Base-by-base conservation (phyloP, 2,113 vertebrate species). In the Baryphthengus martii region DNA sequence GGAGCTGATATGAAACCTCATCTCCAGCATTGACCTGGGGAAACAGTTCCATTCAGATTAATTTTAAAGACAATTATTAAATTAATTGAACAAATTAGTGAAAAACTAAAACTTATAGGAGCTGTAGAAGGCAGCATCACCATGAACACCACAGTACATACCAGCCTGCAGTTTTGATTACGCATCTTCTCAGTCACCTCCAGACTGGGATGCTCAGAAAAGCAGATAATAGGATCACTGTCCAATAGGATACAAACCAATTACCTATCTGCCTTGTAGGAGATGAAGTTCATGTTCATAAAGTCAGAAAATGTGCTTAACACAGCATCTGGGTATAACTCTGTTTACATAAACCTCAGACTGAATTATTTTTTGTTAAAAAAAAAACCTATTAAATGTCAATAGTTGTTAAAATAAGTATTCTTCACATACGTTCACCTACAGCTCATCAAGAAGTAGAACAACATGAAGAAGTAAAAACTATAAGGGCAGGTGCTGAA, bases 1-100 rank as follows among this genome's bases (percentile, higher is more conserved):
- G 6, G n/a, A 94, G 68, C 10, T 0, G 0, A 9, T 9, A 44
- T 0, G 2, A n/a, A 84, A 31, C 31, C 12, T 33, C 6, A 73
- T 23, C 26, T 55, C 67, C 44, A 56, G 53, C 29, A 11, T 0
- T 21, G 28, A 77, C 28, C 35, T 14, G 9, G 7, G 40, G 35
- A 52, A 82, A 25, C 71, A 56, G 14, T 80, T 85, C 28, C 3
- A 1, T 9, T 12, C 39, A 62, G 7, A 10, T 37, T 16, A 84
- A 53, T 74, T 63, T 39, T 12, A 31, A 37, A 67, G 20, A 25
- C 3, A 29, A 35, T 23, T 65, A 56, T 16, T 76, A 45, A 65
- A 59, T 13, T n/a, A 29, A 59, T 29, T 35, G 10, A 33, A 79
- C 79, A 79, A 47, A 7, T 42, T 7, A 50, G 19, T 17, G 39